Percentiles rank a stretch among this genome's conserved stretches.
Evolutionary conservation across 2,113 vertebrate genomes (phyloP).

Genomic region (Bostrychus sinensis): DNA sequence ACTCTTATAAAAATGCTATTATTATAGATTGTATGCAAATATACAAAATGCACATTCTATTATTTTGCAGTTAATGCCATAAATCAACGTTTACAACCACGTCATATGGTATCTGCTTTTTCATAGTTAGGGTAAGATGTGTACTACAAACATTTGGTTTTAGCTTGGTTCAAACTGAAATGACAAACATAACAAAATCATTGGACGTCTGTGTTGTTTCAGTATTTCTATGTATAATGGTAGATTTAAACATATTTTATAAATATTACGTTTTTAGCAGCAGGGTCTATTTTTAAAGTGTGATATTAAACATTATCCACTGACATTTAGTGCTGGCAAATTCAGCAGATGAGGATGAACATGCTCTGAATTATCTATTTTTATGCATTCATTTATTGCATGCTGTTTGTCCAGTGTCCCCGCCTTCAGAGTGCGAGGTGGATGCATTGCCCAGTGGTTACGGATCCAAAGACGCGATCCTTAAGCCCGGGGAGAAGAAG

Average conservation of each 20-base stretch:
- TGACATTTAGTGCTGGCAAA: neutral
- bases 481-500: constrained; percentile 59
- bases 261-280: neutral
- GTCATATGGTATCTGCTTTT: too few relatives aligned
- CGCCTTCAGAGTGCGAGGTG: constrained; percentile 69
- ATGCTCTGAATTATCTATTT: neutral
- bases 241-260: neutral
- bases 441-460: constrained; percentile 65
- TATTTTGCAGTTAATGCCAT: neutral
- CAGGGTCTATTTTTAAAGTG: neutral
- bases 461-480: constrained; percentile 77
- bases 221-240: neutral
- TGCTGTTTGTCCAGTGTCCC: constrained; percentile 61
- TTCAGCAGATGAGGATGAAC: neutral
- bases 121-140: too few relatives aligned
- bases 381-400: neutral
- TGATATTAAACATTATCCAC: neutral
- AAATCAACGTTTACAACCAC: neutral
- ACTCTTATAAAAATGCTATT: too few relatives aligned
- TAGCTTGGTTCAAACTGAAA: too few relatives aligned
- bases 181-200: too few relatives aligned
- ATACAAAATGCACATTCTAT: too few relatives aligned
- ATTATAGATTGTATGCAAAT: too few relatives aligned
- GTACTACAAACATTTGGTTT: too few relatives aligned
- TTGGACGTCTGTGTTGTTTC: neutral